Evolutionary conservation across 2,888 invertebrate genomes (phyloP).

Genomic region (Clepsis dumicolana): DNA sequence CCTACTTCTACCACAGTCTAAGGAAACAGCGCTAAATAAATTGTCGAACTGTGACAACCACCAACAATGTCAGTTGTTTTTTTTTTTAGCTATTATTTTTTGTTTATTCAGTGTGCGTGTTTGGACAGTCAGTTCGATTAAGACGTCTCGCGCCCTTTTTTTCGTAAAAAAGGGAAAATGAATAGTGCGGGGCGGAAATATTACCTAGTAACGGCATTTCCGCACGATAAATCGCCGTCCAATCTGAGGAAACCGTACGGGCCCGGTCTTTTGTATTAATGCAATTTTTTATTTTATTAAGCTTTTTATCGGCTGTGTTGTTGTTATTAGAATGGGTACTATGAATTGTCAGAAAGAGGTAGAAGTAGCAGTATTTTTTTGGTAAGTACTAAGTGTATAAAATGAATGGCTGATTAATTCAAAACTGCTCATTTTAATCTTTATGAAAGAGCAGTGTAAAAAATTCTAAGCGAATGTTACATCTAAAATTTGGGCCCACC

Average conservation of each 20-base stretch:
- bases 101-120: conserved; percentile 50
- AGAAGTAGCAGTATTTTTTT: conserved; percentile 7
- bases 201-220: conserved; percentile 85
- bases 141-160: conserved; percentile 85
- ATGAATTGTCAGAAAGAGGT: conserved; percentile 16
- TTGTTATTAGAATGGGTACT: conserved; percentile 68
- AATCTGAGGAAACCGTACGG: conserved; percentile 80
- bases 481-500: neutral
- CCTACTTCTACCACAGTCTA: conserved; percentile 22
- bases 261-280: conserved; percentile 83
- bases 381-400: no score
- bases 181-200: conserved; percentile 84
- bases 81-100: conserved; percentile 31
- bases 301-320: conserved; percentile 78
- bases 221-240: conserved; percentile 85
- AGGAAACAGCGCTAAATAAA: neutral
- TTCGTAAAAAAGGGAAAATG: conserved; percentile 84
- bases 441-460: no score
- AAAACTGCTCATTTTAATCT: no score
- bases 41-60: neutral
- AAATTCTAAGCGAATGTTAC: no score
- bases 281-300: conserved; percentile 83
- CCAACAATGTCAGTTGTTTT: neutral
- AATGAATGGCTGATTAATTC: no score
- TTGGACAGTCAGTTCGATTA: conserved; percentile 70